Percentiles rank a stretch among this genome's conserved stretches.
Conservation (phyloP, 2,113 vertebrate genomes). For the Australoheros scitulus region DNA sequence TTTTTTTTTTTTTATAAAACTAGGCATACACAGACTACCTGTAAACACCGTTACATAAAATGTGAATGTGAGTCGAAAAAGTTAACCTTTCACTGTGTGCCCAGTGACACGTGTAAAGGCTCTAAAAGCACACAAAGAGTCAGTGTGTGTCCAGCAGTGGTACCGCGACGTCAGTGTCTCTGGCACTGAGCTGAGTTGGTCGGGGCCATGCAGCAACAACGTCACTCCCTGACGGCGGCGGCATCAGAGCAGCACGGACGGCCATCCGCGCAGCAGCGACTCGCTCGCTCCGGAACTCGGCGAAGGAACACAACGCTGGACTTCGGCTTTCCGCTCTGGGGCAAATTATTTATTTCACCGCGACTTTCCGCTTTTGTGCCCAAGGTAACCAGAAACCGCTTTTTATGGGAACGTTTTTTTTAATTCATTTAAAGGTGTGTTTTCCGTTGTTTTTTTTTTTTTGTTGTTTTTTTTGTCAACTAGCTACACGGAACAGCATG, state of each 20-base stretch:
- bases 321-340: slow-evolving; percentile 1
- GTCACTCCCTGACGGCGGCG: slow-evolving; percentile 67
- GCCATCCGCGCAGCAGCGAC: slow-evolving; percentile 37
- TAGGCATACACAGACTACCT: not conserved
- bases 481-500: slow-evolving; percentile 20
- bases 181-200: slow-evolving; percentile 33
- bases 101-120: slow-evolving; percentile 19
- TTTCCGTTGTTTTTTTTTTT: not conserved
- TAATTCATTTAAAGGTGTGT: not conserved
- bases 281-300: slow-evolving; percentile 51
- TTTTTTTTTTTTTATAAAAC: not conserved
- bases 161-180: slow-evolving; percentile 61
- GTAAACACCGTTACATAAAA: not conserved
- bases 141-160: slow-evolving; percentile 12
- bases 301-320: slow-evolving; percentile 25
- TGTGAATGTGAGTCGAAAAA: not conserved
- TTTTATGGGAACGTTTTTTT: not conserved
- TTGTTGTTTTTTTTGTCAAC: not conserved
- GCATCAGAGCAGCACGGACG: slow-evolving; percentile 49
- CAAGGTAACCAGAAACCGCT: slow-evolving; percentile 32
- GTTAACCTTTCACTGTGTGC: not conserved
- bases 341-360: slow-evolving; percentile 16
- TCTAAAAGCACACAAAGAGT: slow-evolving; percentile 38
- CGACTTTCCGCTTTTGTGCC: not conserved
- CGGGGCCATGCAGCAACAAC: slow-evolving; percentile 53